Conservation (phyloP, 2,113 vertebrate genomes). For the Steatornis caripensis region DNA sequence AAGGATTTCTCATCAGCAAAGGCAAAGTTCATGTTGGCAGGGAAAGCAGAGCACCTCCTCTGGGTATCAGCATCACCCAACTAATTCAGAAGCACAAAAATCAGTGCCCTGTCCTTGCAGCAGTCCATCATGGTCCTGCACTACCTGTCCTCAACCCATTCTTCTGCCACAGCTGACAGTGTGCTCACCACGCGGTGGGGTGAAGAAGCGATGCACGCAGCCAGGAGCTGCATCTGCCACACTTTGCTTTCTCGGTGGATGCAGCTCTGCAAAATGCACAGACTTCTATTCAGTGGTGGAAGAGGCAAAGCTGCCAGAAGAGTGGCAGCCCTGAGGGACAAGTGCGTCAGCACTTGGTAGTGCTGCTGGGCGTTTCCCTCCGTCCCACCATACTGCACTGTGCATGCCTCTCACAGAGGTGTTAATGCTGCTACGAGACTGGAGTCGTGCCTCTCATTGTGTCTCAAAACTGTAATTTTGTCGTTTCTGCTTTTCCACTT, state of each 20-base stretch:
- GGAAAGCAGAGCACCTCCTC: background rate
- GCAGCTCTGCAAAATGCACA: background rate
- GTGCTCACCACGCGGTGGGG: rapidly evolving
- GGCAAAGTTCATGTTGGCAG: background rate
- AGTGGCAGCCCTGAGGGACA: background rate
- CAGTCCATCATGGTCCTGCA: background rate
- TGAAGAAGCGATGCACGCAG: background rate
- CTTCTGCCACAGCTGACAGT: background rate
- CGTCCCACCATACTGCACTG: rapidly evolving
- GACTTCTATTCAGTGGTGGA: background rate
- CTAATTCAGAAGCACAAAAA: background rate
- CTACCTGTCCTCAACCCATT: background rate
- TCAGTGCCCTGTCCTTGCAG: background rate
- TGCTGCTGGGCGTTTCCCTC: background rate
- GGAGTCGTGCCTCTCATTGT: background rate
- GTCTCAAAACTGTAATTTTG: background rate
- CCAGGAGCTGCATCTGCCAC: background rate
- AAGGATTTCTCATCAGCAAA: background rate
- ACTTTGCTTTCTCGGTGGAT: background rate
- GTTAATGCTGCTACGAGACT: rapidly evolving
- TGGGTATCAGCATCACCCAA: background rate
- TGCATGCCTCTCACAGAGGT: background rate
- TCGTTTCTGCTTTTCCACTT: background rate
- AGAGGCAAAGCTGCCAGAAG: background rate
- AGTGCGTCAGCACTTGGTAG: background rate